Conservation (phyloP, 2,113 vertebrate species). For the Axis porcinus region DNA sequence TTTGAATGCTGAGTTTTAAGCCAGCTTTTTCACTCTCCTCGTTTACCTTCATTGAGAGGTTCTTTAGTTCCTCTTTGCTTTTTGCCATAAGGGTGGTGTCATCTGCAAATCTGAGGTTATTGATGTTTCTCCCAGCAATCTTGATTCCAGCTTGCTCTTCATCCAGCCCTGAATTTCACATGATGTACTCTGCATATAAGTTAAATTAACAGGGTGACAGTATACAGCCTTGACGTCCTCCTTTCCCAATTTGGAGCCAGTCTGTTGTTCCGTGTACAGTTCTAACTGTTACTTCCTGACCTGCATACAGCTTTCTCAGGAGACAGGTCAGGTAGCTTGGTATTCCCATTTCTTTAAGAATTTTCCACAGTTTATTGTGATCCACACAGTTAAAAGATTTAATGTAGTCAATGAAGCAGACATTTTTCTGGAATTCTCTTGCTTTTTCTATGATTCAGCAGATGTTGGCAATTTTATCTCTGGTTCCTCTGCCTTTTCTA, state of each 20-base stretch:
- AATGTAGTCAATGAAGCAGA: neutral
- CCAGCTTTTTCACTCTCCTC: neutral
- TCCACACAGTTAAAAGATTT: neutral
- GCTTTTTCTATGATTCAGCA: neutral
- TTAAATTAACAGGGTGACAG: neutral
- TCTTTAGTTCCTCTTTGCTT: neutral
- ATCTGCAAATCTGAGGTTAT: neutral
- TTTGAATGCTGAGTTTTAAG: neutral
- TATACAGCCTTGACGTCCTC: neutral
- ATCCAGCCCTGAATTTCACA: neutral
- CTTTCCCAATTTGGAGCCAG: neutral
- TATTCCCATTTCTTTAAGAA: neutral
- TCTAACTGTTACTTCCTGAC: neutral
- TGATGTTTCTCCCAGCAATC: neutral
- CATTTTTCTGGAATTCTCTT: neutral
- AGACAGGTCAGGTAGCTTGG: neutral
- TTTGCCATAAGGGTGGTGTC: neutral
- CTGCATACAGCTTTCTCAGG: neutral
- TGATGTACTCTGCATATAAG: neutral
- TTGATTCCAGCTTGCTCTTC: neutral
- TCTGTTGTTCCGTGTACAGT: neutral
- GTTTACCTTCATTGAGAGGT: neutral
- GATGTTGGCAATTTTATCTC: neutral
- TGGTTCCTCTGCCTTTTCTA: neutral
- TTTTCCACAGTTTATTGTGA: neutral